phyloP scores from a whole-genome alignment of 1,140 invertebrate genomes.

The Thalassaphorura encarpata region DNA sequence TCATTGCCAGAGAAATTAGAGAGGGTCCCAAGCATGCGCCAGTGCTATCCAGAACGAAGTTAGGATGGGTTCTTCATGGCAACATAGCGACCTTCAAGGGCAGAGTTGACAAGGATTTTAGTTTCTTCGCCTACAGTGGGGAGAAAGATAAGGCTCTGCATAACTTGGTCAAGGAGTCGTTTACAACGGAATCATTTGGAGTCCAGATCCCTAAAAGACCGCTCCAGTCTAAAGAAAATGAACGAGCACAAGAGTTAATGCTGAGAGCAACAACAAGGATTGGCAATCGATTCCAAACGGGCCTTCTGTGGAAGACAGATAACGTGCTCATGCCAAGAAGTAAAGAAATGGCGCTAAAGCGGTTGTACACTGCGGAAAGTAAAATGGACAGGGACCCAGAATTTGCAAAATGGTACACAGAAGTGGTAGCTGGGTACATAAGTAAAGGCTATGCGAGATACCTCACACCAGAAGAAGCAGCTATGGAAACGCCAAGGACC shows the following conservation, averaged over 20 bases:
- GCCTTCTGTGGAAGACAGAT: slow-evolving; percentile 21
- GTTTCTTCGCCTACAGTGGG: neutral
- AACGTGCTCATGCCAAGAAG: slow-evolving; percentile 10
- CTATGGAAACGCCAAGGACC: neutral
- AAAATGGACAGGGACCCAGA: slow-evolving; percentile 7
- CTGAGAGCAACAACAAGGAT: neutral
- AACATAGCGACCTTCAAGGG: neutral
- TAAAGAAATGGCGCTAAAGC: neutral
- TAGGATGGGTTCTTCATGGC: neutral
- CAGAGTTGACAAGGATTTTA: neutral
- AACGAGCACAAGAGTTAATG: neutral
- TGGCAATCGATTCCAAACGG: slow-evolving; percentile 17
- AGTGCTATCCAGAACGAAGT: neutral
- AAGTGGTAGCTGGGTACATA: slow-evolving; percentile 14
- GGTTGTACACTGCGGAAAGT: slow-evolving; percentile 13
- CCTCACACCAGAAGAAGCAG: neutral
- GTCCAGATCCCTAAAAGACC: neutral
- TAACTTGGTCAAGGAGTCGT: slow-evolving; percentile 7
- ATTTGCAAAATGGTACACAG: slow-evolving; percentile 1
- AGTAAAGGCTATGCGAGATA: slow-evolving; percentile 11
- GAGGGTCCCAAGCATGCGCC: neutral
- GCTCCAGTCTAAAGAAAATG: neutral
- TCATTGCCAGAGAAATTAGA: neutral
- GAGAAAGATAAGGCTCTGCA: slow-evolving; percentile 4
- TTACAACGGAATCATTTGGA: slow-evolving; percentile 18